Conservation (phyloP, 2,113 vertebrate species). For the Oryctolagus cuniculus region mOryCun1.1 NC_091437.1:24644501-24645000, state of each 20-base stretch:
- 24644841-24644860: accelerated
- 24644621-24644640: too few species aligned
- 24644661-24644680: background rate
- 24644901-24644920: background rate
- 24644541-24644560: background rate
- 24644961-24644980: background rate
- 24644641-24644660: background rate
- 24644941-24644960: background rate
- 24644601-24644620: background rate
- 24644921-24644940: background rate
- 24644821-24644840: accelerated
- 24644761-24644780: too few species aligned
- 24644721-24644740: accelerated
- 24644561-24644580: accelerated
- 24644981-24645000: background rate
- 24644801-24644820: too few species aligned
- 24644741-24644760: background rate
- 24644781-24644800: background rate
- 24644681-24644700: background rate
- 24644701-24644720: accelerated
- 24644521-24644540: background rate
- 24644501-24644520: background rate
- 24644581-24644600: accelerated
- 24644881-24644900: background rate
- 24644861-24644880: background rate